Conservation (phyloP, 2,797 vertebrate genomes). For the Eupleurogrammus muticus region DNA sequence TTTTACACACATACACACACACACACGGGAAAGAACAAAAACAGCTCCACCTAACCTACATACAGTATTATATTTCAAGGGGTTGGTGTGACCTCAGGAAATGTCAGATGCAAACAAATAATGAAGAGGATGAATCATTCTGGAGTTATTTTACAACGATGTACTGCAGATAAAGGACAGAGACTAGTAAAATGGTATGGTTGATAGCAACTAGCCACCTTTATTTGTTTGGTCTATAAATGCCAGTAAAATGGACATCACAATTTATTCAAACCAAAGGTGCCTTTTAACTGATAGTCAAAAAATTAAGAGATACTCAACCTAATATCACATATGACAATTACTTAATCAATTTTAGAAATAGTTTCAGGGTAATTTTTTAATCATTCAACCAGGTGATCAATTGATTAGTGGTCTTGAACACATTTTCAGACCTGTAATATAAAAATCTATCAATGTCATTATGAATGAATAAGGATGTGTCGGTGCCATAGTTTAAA, state of each 20-base stretch:
- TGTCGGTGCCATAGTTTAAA: background rate
- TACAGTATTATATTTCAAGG: background rate
- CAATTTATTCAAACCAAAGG: background rate
- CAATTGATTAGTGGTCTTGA: background rate
- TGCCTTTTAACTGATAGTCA: background rate
- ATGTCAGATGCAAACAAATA: background rate
- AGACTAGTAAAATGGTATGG: conserved; percentile 1
- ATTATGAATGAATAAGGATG: no score
- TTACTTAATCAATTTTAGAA: background rate
- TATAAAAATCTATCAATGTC: background rate
- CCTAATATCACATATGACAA: background rate
- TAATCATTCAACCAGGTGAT: background rate
- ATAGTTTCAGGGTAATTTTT: background rate
- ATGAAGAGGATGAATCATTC: background rate
- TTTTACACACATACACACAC: no score
- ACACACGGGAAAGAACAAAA: background rate
- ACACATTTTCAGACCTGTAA: background rate
- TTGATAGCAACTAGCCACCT: background rate
- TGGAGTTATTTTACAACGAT: background rate
- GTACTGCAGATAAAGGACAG: conserved; percentile 7
- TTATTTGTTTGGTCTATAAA: background rate
- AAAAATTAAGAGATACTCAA: background rate
- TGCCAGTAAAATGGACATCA: background rate
- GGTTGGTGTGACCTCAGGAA: conserved; percentile 3
- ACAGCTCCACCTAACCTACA: background rate